These are phyloP conservation scores for Colossoma macropomum DNA, from an alignment of 2,113 vertebrate genomes.

Conservation along the genomic window DNA sequence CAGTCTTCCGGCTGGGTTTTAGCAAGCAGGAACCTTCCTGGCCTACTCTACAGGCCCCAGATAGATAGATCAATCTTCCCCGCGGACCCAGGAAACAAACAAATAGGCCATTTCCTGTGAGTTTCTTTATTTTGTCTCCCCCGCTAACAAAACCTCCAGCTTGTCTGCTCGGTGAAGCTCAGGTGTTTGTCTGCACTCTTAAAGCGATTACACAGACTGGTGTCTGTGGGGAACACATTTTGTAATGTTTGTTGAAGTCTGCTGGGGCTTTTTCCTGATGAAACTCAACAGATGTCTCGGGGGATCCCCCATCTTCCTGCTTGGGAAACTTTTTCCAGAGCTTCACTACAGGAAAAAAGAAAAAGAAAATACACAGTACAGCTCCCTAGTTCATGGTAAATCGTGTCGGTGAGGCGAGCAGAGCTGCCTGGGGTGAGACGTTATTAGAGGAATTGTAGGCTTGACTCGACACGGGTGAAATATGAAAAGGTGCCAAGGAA, in stretches of 20 bases:
- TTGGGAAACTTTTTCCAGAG: conserved; percentile 35
- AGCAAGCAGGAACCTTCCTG: not conserved
- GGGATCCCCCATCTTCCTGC: conserved; percentile 46
- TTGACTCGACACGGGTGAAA: conserved; percentile 38
- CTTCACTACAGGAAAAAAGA: not conserved
- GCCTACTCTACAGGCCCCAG: not conserved
- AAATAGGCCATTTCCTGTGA: conserved; percentile 1
- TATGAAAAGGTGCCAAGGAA: conserved; percentile 33
- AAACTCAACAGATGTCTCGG: conserved; percentile 45
- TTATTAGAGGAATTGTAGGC: conserved; percentile 45
- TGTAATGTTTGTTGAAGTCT: conserved; percentile 57
- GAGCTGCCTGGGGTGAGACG: conserved; percentile 40
- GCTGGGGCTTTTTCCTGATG: conserved; percentile 38
- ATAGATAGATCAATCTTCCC: not conserved
- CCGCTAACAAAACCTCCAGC: conserved; percentile 16
- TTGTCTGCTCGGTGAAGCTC: conserved; percentile 25
- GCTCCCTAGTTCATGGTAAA: conserved; percentile 22
- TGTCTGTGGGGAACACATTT: conserved; percentile 64
- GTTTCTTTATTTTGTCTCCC: not conserved
- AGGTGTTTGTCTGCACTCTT: conserved; percentile 41
- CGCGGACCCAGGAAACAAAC: conserved; percentile 5
- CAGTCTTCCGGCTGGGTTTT: not conserved
- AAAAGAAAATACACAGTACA: conserved; percentile 1
- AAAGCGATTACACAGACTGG: conserved; percentile 20
- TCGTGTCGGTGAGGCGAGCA: conserved; percentile 33